Base-by-base conservation (phyloP, 2,797 vertebrate species). In the Artibeus lituratus region DNA sequence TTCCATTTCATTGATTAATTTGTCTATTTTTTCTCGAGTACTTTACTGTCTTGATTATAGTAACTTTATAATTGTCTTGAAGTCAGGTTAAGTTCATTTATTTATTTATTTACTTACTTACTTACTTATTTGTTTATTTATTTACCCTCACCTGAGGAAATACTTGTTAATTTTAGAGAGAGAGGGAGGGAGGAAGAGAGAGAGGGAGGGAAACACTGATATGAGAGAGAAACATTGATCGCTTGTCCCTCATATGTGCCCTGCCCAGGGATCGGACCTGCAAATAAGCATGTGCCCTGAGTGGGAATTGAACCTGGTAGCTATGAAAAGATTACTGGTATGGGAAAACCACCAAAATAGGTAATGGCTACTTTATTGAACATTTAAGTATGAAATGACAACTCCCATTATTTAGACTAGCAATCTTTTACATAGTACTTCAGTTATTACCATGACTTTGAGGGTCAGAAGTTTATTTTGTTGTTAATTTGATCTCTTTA, bases 401-500 rank as follows among this genome's bases (percentile, higher is more conserved):
- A 26, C 35, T 72, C 22, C 1, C 0, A 67, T 18, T 86, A 15
- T 10, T 72, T 57, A 92, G 10, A 73, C 24, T 42, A 73, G 4
- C 4, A 78, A 89, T 86, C 16, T 35, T 9, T 47, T 18, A 26
- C 12, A 47, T 2, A 87, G 15, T 0, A 73, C 24, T 91, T 86
- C 51, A 70, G 39, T 4, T 76, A 65, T 87, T 72, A 44, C 26
- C 53, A 26, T 76, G 47, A 84, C 8, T 65, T 95, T 55, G 22
- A 22, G 59, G 26, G 18, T 81, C 39, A 81, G 6, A 72, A 94
- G 37, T 92, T 90, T 35, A 82, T 77, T 90, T 35, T 84, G 26
- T 65, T 90, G 19, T 37, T 96, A 90, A 96, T 82, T 81, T 91
- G 67, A 96, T 93, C 6, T 72, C 94, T 83, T 76, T 62, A 55